Evolutionary conservation across 1,140 invertebrate genomes (phyloP).

Genomic region (Charaxes varanes): DNA sequence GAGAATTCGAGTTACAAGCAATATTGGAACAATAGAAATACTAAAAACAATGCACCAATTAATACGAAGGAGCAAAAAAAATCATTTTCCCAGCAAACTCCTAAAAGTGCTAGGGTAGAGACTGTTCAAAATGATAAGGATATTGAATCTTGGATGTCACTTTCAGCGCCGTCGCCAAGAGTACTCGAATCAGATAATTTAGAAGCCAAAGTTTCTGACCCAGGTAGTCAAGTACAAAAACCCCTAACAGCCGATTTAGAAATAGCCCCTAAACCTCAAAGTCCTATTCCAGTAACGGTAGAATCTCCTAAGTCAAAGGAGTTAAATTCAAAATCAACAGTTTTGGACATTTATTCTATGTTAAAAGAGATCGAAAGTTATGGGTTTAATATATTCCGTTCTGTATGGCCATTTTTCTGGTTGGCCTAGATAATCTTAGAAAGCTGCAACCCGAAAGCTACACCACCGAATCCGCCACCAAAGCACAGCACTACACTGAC

Average conservation of each 20-base stretch:
- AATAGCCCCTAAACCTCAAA: constrained; percentile 1
- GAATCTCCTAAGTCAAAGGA: constrained; percentile 33
- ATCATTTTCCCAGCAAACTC: constrained; percentile 29
- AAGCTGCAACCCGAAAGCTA: too few relatives aligned
- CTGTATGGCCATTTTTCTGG: too few relatives aligned
- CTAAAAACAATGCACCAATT: constrained; percentile 25
- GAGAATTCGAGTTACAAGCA: constrained; percentile 35
- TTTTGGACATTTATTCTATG: constrained; percentile 69
- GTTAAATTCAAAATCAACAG: constrained; percentile 52
- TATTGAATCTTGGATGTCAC: constrained; percentile 70
- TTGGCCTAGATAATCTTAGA: too few relatives aligned
- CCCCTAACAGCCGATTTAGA: constrained; percentile 11
- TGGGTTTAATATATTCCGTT: too few relatives aligned
- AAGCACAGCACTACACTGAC: too few relatives aligned
- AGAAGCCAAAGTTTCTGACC: constrained; percentile 15
- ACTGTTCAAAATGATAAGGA: constrained; percentile 66
- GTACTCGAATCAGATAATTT: constrained; percentile 32
- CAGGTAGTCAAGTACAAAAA: constrained; percentile 10
- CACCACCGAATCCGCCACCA: too few relatives aligned
- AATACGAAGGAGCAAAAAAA: constrained; percentile 43
- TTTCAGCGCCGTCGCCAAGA: constrained; percentile 53
- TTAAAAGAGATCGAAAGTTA: constrained; percentile 70
- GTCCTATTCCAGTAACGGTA: not conserved
- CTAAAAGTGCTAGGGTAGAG: constrained; percentile 55
- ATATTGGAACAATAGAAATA: constrained; percentile 50